A percentile compares a stretch with the other conserved stretches of the same genome.
Evolutionary conservation across 1,140 invertebrate genomes (phyloP).

Genomic region (Idris sp.): DNA sequence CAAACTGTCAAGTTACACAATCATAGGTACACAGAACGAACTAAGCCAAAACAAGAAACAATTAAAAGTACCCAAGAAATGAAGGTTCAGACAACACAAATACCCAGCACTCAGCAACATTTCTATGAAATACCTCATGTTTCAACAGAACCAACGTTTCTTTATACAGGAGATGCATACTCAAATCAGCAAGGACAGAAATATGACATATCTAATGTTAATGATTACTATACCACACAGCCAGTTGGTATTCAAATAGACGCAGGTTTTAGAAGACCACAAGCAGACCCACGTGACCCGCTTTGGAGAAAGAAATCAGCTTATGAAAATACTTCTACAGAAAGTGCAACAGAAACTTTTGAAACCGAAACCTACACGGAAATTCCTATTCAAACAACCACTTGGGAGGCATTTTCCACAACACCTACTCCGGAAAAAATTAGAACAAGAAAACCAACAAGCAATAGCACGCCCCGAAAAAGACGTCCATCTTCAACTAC

Average conservation of each 20-base stretch:
- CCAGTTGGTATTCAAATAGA: slow-evolving; percentile 29
- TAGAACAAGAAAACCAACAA: slow-evolving; percentile 38
- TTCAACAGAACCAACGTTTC: slow-evolving; percentile 46
- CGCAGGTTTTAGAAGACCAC: slow-evolving; percentile 25
- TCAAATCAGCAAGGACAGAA: slow-evolving; percentile 40
- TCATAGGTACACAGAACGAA: slow-evolving; percentile 49
- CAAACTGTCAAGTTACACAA: slow-evolving; percentile 20
- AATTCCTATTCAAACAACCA: slow-evolving; percentile 51
- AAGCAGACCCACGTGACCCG: slow-evolving; percentile 34
- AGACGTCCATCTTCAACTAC: slow-evolving; percentile 56
- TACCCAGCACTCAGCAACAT: slow-evolving; percentile 25
- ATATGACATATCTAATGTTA: slow-evolving; percentile 24
- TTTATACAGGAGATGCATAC: slow-evolving; percentile 22
- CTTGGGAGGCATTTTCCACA: slow-evolving; percentile 43
- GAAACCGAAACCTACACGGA: slow-evolving; percentile 46
- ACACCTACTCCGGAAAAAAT: slow-evolving; percentile 29
- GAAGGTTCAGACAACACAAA: slow-evolving; percentile 13
- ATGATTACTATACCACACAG: slow-evolving; percentile 40
- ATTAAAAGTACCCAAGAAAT: slow-evolving; percentile 13
- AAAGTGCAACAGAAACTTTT: slow-evolving; percentile 14
- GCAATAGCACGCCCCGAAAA: slow-evolving; percentile 29
- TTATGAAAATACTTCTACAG: slow-evolving; percentile 24
- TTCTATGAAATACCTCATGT: slow-evolving; percentile 47
- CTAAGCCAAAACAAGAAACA: slow-evolving; percentile 25
- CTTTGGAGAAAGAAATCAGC: slow-evolving; percentile 45